Evolutionary conservation across 2,797 vertebrate genomes (phyloP).

Genomic region (Neostethus bicornis): DNA sequence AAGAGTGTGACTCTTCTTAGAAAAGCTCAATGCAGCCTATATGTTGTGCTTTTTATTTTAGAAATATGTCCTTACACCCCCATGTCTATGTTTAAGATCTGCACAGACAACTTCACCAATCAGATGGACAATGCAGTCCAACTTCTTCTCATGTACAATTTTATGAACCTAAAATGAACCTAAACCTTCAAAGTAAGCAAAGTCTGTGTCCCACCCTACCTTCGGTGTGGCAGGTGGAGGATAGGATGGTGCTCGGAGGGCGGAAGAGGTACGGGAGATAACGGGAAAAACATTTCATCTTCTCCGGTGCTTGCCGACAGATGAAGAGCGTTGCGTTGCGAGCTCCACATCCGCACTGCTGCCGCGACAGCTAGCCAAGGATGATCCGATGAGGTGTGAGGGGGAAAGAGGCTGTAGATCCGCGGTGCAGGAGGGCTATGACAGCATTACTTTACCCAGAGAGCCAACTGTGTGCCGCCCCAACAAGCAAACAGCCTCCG

Average conservation of each 20-base stretch:
- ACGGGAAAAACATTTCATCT: conserved; percentile 98
- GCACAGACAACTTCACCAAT: conserved; percentile 53
- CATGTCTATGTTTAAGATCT: conserved; percentile 24
- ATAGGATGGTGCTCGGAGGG: conserved; percentile 92
- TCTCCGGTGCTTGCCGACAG: conserved; percentile 69
- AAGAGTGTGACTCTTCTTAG: conserved; percentile 16
- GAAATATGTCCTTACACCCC: conserved; percentile 16
- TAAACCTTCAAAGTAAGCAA: conserved; percentile 62
- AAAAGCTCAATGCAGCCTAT: conserved; percentile 15
- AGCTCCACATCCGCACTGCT: conserved; percentile 80
- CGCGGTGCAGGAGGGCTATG: conserved; percentile 72
- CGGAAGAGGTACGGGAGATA: conserved; percentile 95
- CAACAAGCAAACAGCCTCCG: conserved; percentile 38
- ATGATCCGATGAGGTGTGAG: conserved; percentile 33
- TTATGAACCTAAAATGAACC: conserved; percentile 13
- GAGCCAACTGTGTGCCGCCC: conserved; percentile 43
- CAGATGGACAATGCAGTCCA: conserved; percentile 27
- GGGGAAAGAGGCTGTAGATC: conserved; percentile 59
- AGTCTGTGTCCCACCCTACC: conserved; percentile 82
- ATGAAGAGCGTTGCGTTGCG: conserved; percentile 68
- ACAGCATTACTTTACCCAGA: conserved; percentile 72
- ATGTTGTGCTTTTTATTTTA: conserved; percentile 11
- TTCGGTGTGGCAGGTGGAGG: conserved; percentile 95
- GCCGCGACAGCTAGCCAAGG: conserved; percentile 63
- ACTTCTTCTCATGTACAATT: conserved; percentile 58